phyloP scores from a whole-genome alignment of 2,113 vertebrate genomes.

The Aleadryas rufinucha region DNA sequence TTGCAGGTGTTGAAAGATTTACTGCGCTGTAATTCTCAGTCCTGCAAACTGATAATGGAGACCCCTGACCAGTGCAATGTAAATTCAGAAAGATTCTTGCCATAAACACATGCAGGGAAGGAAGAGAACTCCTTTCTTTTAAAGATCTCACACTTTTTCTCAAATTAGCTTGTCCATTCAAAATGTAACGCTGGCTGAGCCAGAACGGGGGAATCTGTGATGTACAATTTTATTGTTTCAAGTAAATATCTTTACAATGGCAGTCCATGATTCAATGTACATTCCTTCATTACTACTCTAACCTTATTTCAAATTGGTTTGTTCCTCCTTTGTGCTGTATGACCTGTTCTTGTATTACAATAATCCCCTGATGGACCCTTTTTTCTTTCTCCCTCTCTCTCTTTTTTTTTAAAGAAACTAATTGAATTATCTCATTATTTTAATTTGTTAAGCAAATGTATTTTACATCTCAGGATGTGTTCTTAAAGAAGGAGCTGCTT shows the following conservation, averaged over 20 bases:
- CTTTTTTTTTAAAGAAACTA: slow-evolving; percentile 85
- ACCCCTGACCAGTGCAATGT: slow-evolving; percentile 71
- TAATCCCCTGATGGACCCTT: slow-evolving; percentile 93
- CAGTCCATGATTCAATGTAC: slow-evolving; percentile 79
- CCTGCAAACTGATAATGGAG: slow-evolving; percentile 76
- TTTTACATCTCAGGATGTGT: slow-evolving; percentile 94
- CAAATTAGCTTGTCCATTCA: slow-evolving; percentile 73
- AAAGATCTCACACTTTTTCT: slow-evolving; percentile 65
- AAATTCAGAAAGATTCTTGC: slow-evolving; percentile 73
- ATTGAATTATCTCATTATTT: slow-evolving; percentile 98
- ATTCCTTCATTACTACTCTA: slow-evolving; percentile 82
- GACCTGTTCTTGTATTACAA: slow-evolving; percentile 89
- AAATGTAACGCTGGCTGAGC: slow-evolving; percentile 50
- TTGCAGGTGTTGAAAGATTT: slow-evolving; percentile 74
- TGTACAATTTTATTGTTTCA: slow-evolving; percentile 74
- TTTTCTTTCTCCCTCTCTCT: slow-evolving; percentile 70
- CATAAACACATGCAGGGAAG: slow-evolving; percentile 58
- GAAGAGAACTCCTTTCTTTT: slow-evolving; percentile 60
- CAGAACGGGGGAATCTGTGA: slow-evolving; percentile 56
- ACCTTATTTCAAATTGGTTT: slow-evolving; percentile 89
- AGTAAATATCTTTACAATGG: slow-evolving; percentile 81
- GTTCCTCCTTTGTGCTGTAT: slow-evolving; percentile 87
- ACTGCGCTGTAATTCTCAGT: slow-evolving; percentile 74
- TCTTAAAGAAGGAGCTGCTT: slow-evolving; percentile 90
- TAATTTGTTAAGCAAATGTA: slow-evolving; percentile 99